These are phyloP conservation scores for Malurus cyaneus DNA, from an alignment of 2,113 vertebrate species.

Conservation along the genomic window DNA sequence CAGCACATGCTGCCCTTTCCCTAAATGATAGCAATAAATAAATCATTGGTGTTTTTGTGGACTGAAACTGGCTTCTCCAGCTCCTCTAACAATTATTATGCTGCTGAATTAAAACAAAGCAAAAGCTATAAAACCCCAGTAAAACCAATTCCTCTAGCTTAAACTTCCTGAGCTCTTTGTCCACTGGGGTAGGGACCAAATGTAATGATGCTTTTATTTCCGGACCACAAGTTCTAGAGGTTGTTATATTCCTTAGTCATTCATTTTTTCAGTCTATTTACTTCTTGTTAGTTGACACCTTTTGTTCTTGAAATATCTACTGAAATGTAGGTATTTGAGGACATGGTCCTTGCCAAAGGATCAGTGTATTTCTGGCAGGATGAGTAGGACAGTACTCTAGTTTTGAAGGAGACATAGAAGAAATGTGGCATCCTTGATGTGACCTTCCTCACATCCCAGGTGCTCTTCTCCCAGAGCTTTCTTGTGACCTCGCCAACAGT, in stretches of 20 bases:
- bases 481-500: not conserved
- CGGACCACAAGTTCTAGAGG: not conserved
- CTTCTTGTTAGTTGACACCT: not conserved
- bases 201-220: not conserved
- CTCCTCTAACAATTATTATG: not conserved
- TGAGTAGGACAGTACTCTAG: not conserved
- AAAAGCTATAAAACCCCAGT: not conserved
- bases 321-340: not conserved
- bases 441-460: not conserved
- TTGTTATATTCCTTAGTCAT: not conserved
- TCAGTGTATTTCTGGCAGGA: not conserved
- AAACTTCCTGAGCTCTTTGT: not conserved
- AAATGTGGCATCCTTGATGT: not conserved
- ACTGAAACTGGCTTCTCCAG: constrained; percentile 19
- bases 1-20: constrained; percentile 33
- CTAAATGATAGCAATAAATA: constrained; percentile 50
- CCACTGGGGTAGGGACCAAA: not conserved
- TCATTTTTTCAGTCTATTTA: not conserved
- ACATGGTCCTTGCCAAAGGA: not conserved
- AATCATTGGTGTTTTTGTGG: constrained; percentile 37
- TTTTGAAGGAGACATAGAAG: not conserved
- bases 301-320: not conserved
- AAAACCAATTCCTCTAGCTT: not conserved
- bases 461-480: not conserved
- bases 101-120: not conserved